These are phyloP conservation scores for Eilema depressum DNA, from an alignment of 2,888 invertebrate species.

Conservation along the genomic window DNA sequence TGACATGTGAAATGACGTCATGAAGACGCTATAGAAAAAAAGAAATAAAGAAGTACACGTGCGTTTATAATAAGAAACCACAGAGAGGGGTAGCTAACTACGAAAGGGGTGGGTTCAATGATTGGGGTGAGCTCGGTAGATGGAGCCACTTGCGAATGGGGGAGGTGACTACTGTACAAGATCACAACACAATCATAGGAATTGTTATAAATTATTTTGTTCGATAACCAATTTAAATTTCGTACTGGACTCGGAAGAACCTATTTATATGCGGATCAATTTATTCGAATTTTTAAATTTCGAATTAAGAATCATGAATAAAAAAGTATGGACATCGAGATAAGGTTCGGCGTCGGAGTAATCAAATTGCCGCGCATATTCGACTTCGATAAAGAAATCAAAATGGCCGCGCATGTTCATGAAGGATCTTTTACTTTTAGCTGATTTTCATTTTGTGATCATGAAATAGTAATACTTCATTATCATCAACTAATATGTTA, in stretches of 20 bases:
- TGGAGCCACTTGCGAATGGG: conserved; percentile 55
- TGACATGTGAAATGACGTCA: conserved; percentile 37
- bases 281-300: not conserved
- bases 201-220: conserved; percentile 47
- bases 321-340: not conserved
- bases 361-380: not conserved
- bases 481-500: too few species aligned
- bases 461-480: not conserved
- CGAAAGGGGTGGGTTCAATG: conserved; percentile 29
- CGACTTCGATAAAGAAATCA: too few species aligned
- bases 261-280: not conserved
- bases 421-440: not conserved
- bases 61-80: conserved; percentile 46
- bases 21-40: conserved; percentile 19
- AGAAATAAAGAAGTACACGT: conserved; percentile 34
- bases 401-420: not conserved
- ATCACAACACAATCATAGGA: conserved; percentile 48
- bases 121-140: conserved; percentile 49
- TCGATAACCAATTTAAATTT: not conserved
- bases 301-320: not conserved
- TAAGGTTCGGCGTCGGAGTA: not conserved
- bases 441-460: not conserved
- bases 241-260: not conserved
- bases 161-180: conserved; percentile 42
- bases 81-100: conserved; percentile 48